Base-by-base conservation (phyloP, 2,797 vertebrate species). In the Fistularia tabacaria region DNA sequence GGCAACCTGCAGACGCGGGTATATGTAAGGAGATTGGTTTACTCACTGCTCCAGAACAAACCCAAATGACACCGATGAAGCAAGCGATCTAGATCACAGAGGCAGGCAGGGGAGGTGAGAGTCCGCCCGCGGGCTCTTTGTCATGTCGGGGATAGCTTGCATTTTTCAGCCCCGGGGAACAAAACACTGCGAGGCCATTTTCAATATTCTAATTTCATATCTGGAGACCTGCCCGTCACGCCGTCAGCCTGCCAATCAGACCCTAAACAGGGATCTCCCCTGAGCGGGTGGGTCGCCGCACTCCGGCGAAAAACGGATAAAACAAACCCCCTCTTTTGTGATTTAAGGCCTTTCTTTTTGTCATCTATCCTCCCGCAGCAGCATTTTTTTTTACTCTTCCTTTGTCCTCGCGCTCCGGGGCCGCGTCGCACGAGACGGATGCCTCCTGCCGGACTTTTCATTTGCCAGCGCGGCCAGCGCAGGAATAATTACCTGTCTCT, bases 401-500 rank as follows among this genome's bases (percentile, higher is more conserved):
- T 64, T 74, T 78, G 77, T 77, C 71, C 80, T 85, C 66, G 82
- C 58, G 77, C 83, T 74, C 69, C 69, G 66, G 74, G 25, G 76
- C 80, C 74, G 83, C 55, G 77, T 80, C 81, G 77, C 71, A 81
- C 71, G 82, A 88, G 83, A 87, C 79, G 52, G 72, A 85, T 86
- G 73, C 71, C 82, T 86, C 87, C 80, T 64, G 73, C 81, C 37
- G 60, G 81, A 80, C 81, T 85, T 86, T 88, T 84, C 80, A 82
- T 85, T 88, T 86, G 87, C 85, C 79, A 82, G 81, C 66, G 80
- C 86, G 85, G 75, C 80, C 88, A 86, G 85, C 83, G 85, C 73
- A 78, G 82, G 78, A 91, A 88, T 90, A 89, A 90, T 90, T 89
- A 90, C 88, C 88, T 90, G 90, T 88, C 88, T 90, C 83, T 82